Evolutionary conservation across 1,140 invertebrate genomes (phyloP), one percentile per base, ranked within the genome.

Genomic region (Hycleus phaleratus): DNA sequence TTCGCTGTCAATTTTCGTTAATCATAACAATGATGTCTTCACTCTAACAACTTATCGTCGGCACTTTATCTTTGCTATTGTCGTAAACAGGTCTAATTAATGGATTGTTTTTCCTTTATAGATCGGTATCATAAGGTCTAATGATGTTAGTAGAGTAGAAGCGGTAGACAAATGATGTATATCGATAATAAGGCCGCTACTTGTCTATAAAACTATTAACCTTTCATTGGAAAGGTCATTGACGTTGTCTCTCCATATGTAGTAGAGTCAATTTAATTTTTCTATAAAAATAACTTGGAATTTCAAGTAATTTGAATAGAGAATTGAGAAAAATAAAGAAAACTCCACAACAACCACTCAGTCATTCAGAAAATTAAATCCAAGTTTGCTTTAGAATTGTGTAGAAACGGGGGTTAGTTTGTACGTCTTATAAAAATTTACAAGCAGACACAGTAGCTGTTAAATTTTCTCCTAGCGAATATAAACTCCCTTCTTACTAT

Each of bases 401-500:
- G 18, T 1, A 18, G 18, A 18, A 1, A 18, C 18, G 18, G 18
- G 18, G 18, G 18, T 18, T 18, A 18, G 18, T 18, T 18, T 18
- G 18, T 18, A 18, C 18, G 46, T 32, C 1, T 32, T 32, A 5
- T 56, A 48, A 48, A 56, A 56, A 56, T 56, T 56, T 48, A 38
- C 39, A 26, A 43, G 42, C 42, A 53, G 47, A 45, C 45, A 53
- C 51, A 53, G 46, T 53, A 53, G 51, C 51, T 53, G 42, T 53
- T 53, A 53, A 53, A 53, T 53, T 53, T 53, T 45, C 51, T 53
- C 45, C 38, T 45, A 53, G 42, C 44, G 42, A 32, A 32, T 32
- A 32, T 32, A 32, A 32, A 7, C 32, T 5, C 4, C 32, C 32
- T 32, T 7, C 3, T 32, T 32, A 32, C 32, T 32, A 32, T 32